These are phyloP conservation scores for Balaeniceps rex DNA, from an alignment of 2,113 vertebrate species.

Conservation along the genomic window DNA sequence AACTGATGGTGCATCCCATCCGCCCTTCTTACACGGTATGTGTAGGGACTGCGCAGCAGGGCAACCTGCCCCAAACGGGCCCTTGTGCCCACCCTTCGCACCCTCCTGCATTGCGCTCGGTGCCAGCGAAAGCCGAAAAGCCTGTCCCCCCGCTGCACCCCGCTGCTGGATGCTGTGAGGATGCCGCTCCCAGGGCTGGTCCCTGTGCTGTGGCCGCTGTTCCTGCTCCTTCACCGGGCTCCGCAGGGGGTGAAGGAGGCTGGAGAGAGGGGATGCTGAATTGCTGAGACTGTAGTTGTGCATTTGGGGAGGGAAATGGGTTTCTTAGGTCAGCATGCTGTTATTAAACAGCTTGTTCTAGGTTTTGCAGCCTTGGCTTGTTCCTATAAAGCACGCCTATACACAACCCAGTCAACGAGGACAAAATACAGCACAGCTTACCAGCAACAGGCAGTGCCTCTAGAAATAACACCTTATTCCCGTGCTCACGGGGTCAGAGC, in stretches of 20 bases:
- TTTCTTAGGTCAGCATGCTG: not conserved
- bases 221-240: not conserved
- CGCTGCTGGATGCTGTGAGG: not conserved
- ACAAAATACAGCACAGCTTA: not conserved
- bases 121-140: not conserved
- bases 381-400: not conserved
- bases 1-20: not conserved
- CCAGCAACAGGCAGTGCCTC: not conserved
- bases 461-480: not conserved
- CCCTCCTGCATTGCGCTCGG: not conserved
- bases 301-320: not conserved
- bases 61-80: rapidly evolving
- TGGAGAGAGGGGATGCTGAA: not conserved
- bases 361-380: not conserved
- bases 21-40: rapidly evolving
- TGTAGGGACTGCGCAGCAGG: rapidly evolving
- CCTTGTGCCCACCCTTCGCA: not conserved
- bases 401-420: not conserved
- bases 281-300: not conserved
- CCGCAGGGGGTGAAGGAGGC: not conserved
- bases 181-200: not conserved
- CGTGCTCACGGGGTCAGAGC: not conserved
- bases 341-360: constrained; percentile 18
- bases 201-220: rapidly evolving
- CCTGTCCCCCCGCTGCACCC: rapidly evolving